Conservation (phyloP, 2,113 vertebrate genomes). For the Cottus gobio region DNA sequence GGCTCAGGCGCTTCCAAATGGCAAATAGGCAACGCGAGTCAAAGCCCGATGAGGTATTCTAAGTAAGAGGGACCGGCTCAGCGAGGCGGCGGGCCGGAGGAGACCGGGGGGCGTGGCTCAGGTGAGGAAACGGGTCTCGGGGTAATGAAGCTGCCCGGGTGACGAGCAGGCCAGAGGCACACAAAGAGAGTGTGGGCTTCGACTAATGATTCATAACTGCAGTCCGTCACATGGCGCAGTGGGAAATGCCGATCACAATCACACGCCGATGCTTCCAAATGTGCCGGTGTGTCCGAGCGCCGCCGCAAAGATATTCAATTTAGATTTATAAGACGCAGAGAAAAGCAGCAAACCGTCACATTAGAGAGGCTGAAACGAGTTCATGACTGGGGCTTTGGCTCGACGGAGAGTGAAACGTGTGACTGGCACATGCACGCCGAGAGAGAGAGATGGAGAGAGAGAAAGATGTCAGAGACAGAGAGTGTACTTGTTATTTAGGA, state of each 20-base stretch:
- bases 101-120: neutral
- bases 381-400: constrained; percentile 15
- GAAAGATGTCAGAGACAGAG: constrained; percentile 49
- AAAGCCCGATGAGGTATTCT: constrained; percentile 26
- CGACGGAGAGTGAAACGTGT: constrained; percentile 16
- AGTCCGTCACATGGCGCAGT: neutral
- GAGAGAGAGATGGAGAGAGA: constrained; percentile 37
- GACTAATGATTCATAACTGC: constrained; percentile 3
- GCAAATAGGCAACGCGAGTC: constrained; percentile 39
- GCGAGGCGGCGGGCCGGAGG: neutral
- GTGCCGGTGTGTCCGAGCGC: neutral
- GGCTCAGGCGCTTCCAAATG: constrained; percentile 9
- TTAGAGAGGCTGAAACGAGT: constrained; percentile 4
- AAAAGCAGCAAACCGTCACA: neutral
- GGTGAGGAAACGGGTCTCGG: constrained; percentile 9
- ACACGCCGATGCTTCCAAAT: neutral
- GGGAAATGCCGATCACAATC: neutral
- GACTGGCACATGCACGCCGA: constrained; percentile 26
- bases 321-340: neutral
- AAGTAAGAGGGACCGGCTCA: constrained; percentile 2
- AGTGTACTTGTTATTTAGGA: constrained; percentile 65
- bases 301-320: constrained; percentile 6
- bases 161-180: constrained; percentile 16
- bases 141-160: constrained; percentile 28
- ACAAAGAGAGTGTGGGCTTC: neutral